Conservation (phyloP, 2,113 vertebrate species). For the Hypocryptadius cinnamomeus region DNA sequence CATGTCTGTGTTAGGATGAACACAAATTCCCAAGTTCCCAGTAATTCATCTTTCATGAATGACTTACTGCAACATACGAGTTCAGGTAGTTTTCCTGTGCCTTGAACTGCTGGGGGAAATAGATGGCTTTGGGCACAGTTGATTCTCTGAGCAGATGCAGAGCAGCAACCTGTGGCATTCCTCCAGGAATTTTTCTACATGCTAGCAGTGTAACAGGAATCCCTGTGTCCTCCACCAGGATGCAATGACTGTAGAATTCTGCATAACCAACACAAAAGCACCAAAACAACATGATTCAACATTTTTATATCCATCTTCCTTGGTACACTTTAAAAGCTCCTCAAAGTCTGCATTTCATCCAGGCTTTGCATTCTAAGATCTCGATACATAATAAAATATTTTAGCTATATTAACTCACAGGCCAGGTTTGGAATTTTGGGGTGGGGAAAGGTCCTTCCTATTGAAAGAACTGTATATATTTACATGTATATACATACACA, state of each 20-base stretch:
- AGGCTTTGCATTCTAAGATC: neutral
- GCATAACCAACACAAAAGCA: neutral
- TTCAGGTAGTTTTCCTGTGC: neutral
- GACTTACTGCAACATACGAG: neutral
- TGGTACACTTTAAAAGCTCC: neutral
- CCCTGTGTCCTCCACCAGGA: neutral
- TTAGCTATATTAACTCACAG: neutral
- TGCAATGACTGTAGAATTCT: neutral
- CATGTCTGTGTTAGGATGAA: neutral
- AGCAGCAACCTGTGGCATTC: neutral
- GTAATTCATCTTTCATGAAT: rapidly evolving
- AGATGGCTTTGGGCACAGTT: neutral
- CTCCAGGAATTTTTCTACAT: neutral
- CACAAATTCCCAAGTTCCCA: neutral
- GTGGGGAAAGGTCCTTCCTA: neutral
- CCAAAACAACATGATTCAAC: neutral
- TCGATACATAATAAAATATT: neutral
- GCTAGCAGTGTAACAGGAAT: neutral
- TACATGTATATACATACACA: no score
- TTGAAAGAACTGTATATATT: neutral
- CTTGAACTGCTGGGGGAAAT: neutral
- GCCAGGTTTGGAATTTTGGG: neutral
- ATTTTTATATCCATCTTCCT: neutral
- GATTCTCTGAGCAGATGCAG: neutral
- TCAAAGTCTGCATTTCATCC: neutral